Base-by-base conservation (phyloP, 1,140 invertebrate genomes). In the Drosophila cardini region DNA sequence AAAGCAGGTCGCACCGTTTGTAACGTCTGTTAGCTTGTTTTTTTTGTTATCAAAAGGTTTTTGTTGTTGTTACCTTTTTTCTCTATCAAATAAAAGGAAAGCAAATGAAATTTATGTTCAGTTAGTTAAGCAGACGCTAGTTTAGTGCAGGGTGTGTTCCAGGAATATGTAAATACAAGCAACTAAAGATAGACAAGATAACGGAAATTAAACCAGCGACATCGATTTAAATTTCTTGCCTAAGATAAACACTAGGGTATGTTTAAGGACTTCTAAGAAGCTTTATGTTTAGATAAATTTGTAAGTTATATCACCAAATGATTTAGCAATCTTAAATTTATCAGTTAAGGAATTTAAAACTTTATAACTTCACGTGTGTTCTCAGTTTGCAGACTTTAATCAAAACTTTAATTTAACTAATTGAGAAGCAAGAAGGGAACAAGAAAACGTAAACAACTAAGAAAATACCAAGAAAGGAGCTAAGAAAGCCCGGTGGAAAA, bases 1-100 rank as follows among this genome's bases (percentile, higher is more conserved):
- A 68, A 84, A 80, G 48, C 80, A 80, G 81, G 81, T 85, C 82
- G 74, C 30, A 48, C 74, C 56, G 50, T 69, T 75, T 63, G 56
- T 43, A 40, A 36, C 56, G 72, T 60, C 42, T 30, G 18, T 63
- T 63, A 30, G 56, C 0, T 16, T 26, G 21, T 52, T 50, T 52
- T 50, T 52, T 38, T 50, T 50, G 16, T 21, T 58, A 62, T 70
- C 67, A 70, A 70, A 70, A 65, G 67, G 56, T 40, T 36, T 26
- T 36, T 36, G 50, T 53, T 36, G 21, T 26, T 26, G 21, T 26
- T 15, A 21, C n/a, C 21, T 16, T 61, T 53, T 40, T 9, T 21
- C 13, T 15, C 26, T 40, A 36, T 11, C 43, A 65, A 68, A 67
- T 63, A 57, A 64, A 72, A 50, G 52, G 61, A 15, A 72, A 57